Percentiles rank a stretch among this genome's conserved stretches.
Evolutionary conservation across 1,140 invertebrate species (phyloP).

Genomic region (Saccostrea echinata): DNA sequence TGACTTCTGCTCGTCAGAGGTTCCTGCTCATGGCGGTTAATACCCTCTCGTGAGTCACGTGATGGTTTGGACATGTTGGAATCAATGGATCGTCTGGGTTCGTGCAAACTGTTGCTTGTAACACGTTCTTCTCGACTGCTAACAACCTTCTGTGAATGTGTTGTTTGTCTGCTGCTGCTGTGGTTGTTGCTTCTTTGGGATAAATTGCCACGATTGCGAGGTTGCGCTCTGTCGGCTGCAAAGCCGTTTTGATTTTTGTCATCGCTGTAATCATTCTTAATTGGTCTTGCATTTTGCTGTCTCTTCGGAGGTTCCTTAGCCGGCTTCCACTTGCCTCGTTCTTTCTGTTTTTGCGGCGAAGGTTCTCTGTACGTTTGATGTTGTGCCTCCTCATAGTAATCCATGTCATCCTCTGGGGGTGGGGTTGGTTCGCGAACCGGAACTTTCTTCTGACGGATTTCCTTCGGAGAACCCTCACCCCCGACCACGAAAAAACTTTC

Average conservation of each 20-base stretch:
- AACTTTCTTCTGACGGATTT: conserved; percentile 13
- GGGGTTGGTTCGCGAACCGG: conserved; percentile 33
- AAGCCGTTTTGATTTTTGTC: conserved; percentile 12
- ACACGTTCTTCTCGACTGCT: neutral
- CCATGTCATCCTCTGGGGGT: conserved; percentile 8
- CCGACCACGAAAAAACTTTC: conserved; percentile 43
- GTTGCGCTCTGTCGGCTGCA: neutral
- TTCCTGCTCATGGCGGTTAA: neutral
- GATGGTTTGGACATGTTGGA: neutral
- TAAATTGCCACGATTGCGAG: neutral
- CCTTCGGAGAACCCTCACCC: conserved; percentile 40
- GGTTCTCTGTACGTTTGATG: conserved; percentile 25
- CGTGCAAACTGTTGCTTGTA: neutral
- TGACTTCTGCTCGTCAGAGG: neutral
- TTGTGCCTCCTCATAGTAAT: conserved; percentile 17
- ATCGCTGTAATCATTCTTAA: neutral
- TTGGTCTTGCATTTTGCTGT: neutral
- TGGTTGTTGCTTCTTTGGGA: neutral
- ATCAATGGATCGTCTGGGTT: neutral
- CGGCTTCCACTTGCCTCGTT: conserved; percentile 25
- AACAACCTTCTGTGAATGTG: neutral
- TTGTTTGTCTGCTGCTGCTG: neutral
- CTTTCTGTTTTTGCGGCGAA: neutral
- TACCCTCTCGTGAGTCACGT: conserved; percentile 5
- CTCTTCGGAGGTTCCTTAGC: neutral